Evolutionary conservation across 2,797 vertebrate genomes (phyloP), one percentile per base, ranked within the genome.

Genomic region (Poeciliopsis presidionis): DNA sequence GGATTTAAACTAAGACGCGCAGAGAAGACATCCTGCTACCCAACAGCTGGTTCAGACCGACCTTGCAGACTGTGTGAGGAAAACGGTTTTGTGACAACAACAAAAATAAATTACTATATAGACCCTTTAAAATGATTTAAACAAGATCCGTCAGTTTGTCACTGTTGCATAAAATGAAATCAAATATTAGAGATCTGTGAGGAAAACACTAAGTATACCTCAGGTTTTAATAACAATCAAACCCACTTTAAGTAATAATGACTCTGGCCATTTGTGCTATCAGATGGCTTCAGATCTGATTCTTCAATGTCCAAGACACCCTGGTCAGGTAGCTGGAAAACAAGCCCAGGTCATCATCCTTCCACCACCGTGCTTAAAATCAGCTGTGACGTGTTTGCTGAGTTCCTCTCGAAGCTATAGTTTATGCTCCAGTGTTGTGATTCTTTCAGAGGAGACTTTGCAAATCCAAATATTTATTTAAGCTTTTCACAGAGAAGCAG

Each of bases 1-100:
- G 80, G 39, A 67, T 82, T 4, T 74, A 16, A 13, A 5, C 57
- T 71, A 43, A 67, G 74, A 75, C 71, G 75, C 61, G 36, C 55
- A 33, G 72, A 74, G 55, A 82, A 61, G 41, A 74, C 36, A 22
- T 20, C 49, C 30, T 20, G 46, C 47, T 49, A 4, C 25, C 36
- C 55, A 73, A 51, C 69, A 28, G 74, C n/a, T 72, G 25, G 41
- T 51, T 65, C 41, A 53, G 28, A 59, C 43, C 53, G 36, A 77
- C 46, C 11, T 47, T 13, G 28, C 30, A 43, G 22, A 0, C 7
- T 73, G n/a, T 30, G 2, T 12, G 45, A 71, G 70, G 45, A 49
- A 71, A 41, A 28, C n/a, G 28, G 20, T 43, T 43, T 70, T n/a
- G 13, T 49, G 30, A 72, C 3, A 1, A 30, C 36, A 72, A 18